Evolutionary conservation across 2,888 invertebrate genomes (phyloP).

Genomic region (Caenorhabditis sp.): DNA sequence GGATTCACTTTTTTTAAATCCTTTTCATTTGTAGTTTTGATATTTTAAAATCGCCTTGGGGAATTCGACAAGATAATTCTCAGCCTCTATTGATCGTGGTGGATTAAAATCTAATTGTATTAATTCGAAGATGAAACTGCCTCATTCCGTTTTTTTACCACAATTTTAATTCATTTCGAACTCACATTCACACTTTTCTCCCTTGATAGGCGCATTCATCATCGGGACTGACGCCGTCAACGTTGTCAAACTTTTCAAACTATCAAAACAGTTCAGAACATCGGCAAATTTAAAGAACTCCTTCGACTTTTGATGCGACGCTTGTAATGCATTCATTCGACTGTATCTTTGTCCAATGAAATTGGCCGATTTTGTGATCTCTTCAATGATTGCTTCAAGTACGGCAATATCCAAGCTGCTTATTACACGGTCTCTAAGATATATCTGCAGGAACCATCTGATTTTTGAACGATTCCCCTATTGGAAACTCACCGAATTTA

Average conservation of each 20-base stretch:
- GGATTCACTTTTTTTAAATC: too few species aligned
- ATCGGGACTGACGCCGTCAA: neutral
- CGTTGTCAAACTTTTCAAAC: neutral
- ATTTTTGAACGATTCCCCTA: neutral
- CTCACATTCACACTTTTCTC: neutral
- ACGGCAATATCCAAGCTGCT: neutral
- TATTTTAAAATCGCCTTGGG: too few species aligned
- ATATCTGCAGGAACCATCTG: neutral
- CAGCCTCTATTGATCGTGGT: too few species aligned
- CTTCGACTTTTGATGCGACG: neutral
- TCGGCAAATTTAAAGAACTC: neutral
- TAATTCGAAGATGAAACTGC: too few species aligned
- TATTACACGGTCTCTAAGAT: neutral
- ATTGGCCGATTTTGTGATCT: neutral
- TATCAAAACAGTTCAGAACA: neutral
- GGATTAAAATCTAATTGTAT: too few species aligned
- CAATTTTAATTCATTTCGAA: too few species aligned
- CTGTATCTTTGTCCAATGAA: neutral
- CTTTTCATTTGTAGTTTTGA: too few species aligned
- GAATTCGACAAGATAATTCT: too few species aligned
- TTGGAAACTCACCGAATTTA: too few species aligned
- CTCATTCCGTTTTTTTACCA: too few species aligned
- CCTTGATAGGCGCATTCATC: neutral
- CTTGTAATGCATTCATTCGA: neutral
- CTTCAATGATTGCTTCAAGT: neutral